Evolutionary conservation across 1,140 invertebrate species (phyloP), one percentile per base, ranked within the genome.

Genomic region (Sycophaga agraensis): DNA sequence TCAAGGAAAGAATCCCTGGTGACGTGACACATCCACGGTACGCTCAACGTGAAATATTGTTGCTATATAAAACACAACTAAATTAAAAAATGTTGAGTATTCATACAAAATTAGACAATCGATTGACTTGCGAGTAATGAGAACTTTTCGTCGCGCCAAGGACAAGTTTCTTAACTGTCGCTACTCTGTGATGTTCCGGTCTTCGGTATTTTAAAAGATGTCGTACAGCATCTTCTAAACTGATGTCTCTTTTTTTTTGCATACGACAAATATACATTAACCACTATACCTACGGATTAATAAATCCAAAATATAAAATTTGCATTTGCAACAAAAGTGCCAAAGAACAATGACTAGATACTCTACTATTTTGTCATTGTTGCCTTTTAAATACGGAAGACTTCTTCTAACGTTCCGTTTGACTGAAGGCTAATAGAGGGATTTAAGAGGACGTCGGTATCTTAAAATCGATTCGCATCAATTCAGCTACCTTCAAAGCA

Each of bases 31-130:
- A 59, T 51, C 31, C 49, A 45, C 31, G 43, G 11, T 39, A 16
- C 17, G 16, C 22, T 55, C 40, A 39, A 37, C 58, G 49, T 40
- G 43, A 51, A 66, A 70, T 56, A 50, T 70, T 71, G 69, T 70
- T 71, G 53, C 66, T 56, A 66, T 65, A 16, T 56, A 31, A 24
- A 55, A 55, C 22, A 50, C 34, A 53, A 31, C 42, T 16, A 37
- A 62, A 45, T 11, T 22, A 54, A 65, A 62, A 69, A 66, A 59
- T 45, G 68, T 73, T 65, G 63, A 70, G 65, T 72, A 73, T 69
- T 73, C 70, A 64, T 67, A 73, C 68, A 61, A 71, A 61, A 63
- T 65, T 68, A 70, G 67, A 67, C 67, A 68, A 73, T 73, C 65
- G 57, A 67, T 70, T 70, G 64, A 64, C 51, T 66, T 61, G 45